Evolutionary conservation across 2,888 invertebrate genomes (phyloP).

Genomic region (Patella depressa): DNA sequence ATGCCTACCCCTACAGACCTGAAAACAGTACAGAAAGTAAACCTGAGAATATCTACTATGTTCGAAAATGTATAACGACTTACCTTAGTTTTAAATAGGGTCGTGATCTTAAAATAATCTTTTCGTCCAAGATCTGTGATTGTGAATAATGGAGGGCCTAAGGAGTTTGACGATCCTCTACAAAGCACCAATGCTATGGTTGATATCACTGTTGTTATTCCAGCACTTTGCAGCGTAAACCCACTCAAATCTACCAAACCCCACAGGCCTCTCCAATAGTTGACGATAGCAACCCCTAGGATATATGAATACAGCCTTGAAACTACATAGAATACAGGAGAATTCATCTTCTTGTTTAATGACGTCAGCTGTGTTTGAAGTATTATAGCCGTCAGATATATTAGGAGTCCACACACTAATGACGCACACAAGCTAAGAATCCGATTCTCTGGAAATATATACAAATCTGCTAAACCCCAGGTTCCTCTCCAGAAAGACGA

Average conservation of each 20-base stretch:
- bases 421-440: not conserved
- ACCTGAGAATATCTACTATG: no score
- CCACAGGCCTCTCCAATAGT: not conserved
- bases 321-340: not conserved
- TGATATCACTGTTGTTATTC: not conserved
- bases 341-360: not conserved
- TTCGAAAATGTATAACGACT: not conserved
- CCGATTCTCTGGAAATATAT: constrained; percentile 1
- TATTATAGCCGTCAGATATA: not conserved
- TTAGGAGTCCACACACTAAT: not conserved
- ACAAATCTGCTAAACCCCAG: not conserved
- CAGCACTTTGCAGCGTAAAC: not conserved
- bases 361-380: not conserved
- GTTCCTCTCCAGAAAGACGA: constrained; percentile 1
- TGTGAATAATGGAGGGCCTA: not conserved
- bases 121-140: not conserved
- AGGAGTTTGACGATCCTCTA: not conserved
- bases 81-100: not conserved
- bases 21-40: no score
- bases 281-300: not conserved
- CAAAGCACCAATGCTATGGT: not conserved
- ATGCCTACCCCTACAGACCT: no score
- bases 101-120: not conserved
- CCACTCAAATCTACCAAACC: not conserved
- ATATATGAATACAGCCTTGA: not conserved